phyloP scores from a whole-genome alignment of 2,888 invertebrate species.

The Pinctada fucata region DNA sequence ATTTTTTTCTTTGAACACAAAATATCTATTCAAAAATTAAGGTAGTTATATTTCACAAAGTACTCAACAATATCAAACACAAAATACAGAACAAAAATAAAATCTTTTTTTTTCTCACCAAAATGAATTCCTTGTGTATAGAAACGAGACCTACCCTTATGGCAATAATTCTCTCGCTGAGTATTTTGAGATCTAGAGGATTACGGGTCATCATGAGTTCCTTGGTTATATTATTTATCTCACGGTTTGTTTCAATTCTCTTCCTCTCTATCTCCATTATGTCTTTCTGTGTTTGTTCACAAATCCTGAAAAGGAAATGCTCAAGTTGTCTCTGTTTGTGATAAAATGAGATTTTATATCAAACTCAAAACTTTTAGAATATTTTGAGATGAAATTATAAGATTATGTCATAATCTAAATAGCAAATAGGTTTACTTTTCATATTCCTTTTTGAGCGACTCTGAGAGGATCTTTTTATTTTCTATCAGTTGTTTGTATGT shows the following conservation, averaged over 20 bases:
- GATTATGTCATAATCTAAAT: not conserved
- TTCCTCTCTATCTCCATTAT: slow-evolving; percentile 66
- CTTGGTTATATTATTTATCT: slow-evolving; percentile 65
- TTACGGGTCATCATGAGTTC: slow-evolving; percentile 66
- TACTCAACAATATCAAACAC: too few species aligned
- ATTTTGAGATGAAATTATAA: not conserved
- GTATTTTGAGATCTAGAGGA: slow-evolving; percentile 61
- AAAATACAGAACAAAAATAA: too few species aligned
- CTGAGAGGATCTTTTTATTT: slow-evolving; percentile 60
- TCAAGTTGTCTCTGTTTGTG: not conserved
- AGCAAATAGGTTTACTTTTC: slow-evolving; percentile 58
- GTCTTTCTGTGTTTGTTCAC: slow-evolving; percentile 69
- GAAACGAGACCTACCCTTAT: slow-evolving; percentile 52
- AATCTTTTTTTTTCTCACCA: too few species aligned
- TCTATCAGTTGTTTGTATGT: slow-evolving; percentile 69
- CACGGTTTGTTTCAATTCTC: slow-evolving; percentile 64
- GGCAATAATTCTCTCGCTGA: slow-evolving; percentile 66
- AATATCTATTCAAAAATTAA: too few species aligned
- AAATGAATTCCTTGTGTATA: too few species aligned
- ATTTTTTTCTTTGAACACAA: too few species aligned
- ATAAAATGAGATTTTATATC: not conserved
- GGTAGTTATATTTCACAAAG: too few species aligned
- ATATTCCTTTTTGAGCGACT: slow-evolving; percentile 66
- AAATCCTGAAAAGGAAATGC: slow-evolving; percentile 58
- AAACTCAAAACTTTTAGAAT: too few species aligned